These are phyloP conservation scores for Paramormyrops hopkinsi DNA, from an alignment of 2,797 vertebrate species.

Conservation along the genomic window DNA sequence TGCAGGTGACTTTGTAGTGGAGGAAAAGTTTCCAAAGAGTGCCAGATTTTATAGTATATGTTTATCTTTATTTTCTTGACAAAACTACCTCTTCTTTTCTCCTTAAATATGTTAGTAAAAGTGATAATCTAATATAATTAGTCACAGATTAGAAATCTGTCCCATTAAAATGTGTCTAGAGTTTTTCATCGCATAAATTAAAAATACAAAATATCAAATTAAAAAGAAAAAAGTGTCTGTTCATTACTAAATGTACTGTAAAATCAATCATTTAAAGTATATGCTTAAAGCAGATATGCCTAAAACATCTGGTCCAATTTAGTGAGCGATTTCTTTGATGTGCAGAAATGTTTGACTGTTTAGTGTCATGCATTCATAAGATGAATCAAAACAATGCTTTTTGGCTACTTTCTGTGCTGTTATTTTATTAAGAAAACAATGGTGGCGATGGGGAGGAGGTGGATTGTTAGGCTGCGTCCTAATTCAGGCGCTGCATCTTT, in stretches of 20 bases:
- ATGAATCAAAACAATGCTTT: background rate
- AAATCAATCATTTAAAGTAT: background rate
- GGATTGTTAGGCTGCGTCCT: background rate
- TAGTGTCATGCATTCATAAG: background rate
- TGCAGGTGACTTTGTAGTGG: background rate
- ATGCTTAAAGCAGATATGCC: background rate
- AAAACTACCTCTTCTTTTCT: background rate
- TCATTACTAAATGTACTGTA: background rate
- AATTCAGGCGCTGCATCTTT: background rate
- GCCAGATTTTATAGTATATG: slow-evolving; percentile 13
- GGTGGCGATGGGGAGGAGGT: background rate
- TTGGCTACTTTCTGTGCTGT: background rate
- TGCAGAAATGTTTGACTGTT: background rate
- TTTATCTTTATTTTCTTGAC: slow-evolving; percentile 8
- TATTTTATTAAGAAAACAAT: background rate
- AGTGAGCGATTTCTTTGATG: background rate
- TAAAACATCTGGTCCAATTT: background rate
- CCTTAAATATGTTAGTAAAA: slow-evolving; percentile 4
- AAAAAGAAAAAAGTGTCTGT: background rate
- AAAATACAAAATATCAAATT: background rate
- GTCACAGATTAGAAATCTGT: background rate
- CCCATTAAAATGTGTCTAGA: background rate
- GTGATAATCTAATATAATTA: background rate
- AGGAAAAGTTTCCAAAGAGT: slow-evolving; percentile 9
- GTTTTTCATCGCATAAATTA: background rate